A percentile compares a stretch with the other conserved stretches of the same genome.
phyloP scores from a whole-genome alignment of 2,888 invertebrate species.

The Phyto melanocephala region DNA sequence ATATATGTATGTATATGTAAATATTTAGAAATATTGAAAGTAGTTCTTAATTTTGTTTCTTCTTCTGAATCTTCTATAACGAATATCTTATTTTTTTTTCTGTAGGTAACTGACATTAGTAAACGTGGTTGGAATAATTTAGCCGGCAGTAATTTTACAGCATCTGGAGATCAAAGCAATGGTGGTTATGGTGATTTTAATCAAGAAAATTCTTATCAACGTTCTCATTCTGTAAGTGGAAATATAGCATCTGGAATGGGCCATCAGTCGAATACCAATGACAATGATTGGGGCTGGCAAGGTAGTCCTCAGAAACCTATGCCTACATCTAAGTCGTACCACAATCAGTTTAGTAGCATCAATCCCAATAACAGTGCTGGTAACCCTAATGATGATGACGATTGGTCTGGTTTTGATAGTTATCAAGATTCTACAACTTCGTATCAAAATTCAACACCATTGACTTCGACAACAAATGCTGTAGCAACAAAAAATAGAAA shows the following conservation, averaged over 20 bases:
- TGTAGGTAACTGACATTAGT: constrained; percentile 84
- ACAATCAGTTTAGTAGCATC: constrained; percentile 69
- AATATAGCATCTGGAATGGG: constrained; percentile 71
- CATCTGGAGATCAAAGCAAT: constrained; percentile 71
- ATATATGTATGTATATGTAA: neutral
- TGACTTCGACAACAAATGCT: constrained; percentile 43
- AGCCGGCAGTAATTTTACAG: constrained; percentile 80
- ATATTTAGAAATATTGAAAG: too few species aligned
- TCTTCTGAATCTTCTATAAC: neutral
- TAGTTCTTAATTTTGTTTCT: neutral
- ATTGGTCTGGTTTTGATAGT: constrained; percentile 78
- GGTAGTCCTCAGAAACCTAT: constrained; percentile 71
- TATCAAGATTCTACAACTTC: constrained; percentile 75
- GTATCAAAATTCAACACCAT: constrained; percentile 71
- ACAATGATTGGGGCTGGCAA: constrained; percentile 78
- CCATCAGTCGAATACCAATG: constrained; percentile 67
- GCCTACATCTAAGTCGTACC: constrained; percentile 73
- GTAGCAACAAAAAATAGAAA: constrained; percentile 68
- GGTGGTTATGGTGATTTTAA: constrained; percentile 74
- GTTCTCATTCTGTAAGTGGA: constrained; percentile 77
- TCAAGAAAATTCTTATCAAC: constrained; percentile 75
- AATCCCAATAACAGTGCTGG: constrained; percentile 63
- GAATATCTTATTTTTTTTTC: neutral
- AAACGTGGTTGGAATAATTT: constrained; percentile 84
- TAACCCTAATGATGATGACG: constrained; percentile 69